These are phyloP conservation scores for Cebidichthys violaceus DNA, from an alignment of 2,113 vertebrate species.

Conservation along the genomic window DNA sequence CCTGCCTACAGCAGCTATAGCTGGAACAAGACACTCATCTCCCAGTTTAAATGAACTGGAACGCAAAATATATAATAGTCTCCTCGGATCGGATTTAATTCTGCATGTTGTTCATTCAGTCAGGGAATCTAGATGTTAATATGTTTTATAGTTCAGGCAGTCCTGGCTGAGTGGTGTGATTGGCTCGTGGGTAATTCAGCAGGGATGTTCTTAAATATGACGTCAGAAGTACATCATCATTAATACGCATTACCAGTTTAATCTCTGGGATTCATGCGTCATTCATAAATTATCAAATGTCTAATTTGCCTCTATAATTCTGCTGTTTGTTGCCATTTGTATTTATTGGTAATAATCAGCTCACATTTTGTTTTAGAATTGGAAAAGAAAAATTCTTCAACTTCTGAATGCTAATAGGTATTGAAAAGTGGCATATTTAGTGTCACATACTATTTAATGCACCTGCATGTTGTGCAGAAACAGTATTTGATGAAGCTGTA, in stretches of 20 bases:
- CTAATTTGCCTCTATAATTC: conserved; percentile 16
- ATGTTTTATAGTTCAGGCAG: conserved; percentile 22
- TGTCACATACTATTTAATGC: neutral
- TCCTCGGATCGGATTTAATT: conserved; percentile 41
- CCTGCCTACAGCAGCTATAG: conserved; percentile 10
- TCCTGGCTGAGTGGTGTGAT: conserved; percentile 32
- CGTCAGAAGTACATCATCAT: conserved; percentile 65
- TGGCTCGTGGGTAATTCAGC: conserved; percentile 46
- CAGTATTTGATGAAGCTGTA: neutral
- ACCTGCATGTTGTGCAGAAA: neutral
- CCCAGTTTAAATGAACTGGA: conserved; percentile 29
- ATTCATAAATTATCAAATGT: conserved; percentile 61
- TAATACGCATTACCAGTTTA: conserved; percentile 55
- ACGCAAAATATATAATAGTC: conserved; percentile 44
- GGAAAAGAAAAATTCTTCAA: neutral
- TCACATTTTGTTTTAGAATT: neutral
- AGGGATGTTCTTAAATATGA: conserved; percentile 65
- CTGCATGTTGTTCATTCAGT: conserved; percentile 21
- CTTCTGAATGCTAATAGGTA: neutral
- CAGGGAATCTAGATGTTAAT: conserved; percentile 39
- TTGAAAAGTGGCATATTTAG: neutral
- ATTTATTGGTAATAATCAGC: conserved; percentile 5
- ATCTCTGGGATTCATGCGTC: conserved; percentile 66
- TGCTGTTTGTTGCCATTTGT: conserved; percentile 15
- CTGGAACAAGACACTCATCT: conserved; percentile 30